Conservation (phyloP, 2,888 invertebrate species). For the Agonopterix alstromeriana region DNA sequence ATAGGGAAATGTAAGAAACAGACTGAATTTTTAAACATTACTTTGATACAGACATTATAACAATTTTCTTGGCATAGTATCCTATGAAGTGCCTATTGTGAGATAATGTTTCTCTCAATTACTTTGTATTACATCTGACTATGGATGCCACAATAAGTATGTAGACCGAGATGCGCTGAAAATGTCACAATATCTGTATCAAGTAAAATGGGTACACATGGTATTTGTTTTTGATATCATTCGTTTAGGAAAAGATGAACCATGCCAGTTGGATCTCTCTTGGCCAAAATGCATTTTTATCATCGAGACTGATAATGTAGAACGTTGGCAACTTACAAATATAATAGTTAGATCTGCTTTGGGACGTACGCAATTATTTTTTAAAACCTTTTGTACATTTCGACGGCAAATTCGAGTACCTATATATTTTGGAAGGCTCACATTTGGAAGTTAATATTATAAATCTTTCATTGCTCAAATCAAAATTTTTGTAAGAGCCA, state of each 20-base stretch:
- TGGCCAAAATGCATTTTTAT: conserved; percentile 72
- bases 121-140: neutral
- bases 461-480: conserved; percentile 69
- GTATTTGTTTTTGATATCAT: conserved; percentile 37
- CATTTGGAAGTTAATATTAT: conserved; percentile 65
- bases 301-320: conserved; percentile 73
- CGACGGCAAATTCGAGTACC: conserved; percentile 36
- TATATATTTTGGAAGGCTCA: conserved; percentile 70
- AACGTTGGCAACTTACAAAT: conserved; percentile 58
- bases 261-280: conserved; percentile 64
- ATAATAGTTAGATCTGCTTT: conserved; percentile 70
- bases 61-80: conserved; percentile 35
- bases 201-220: conserved; percentile 38
- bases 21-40: conserved; percentile 69
- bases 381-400: conserved; percentile 53
- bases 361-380: conserved; percentile 64
- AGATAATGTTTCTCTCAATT: neutral
- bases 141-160: too few relatives aligned
- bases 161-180: too few relatives aligned
- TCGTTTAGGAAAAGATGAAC: conserved; percentile 30
- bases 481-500: conserved; percentile 67
- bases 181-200: conserved; percentile 55
- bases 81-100: conserved; percentile 36
- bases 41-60: conserved; percentile 68
- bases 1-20: conserved; percentile 54